Evolutionary conservation across 92 coral and sea anemone genomes (phyloP).

Genomic region (Metridium senile): DNA sequence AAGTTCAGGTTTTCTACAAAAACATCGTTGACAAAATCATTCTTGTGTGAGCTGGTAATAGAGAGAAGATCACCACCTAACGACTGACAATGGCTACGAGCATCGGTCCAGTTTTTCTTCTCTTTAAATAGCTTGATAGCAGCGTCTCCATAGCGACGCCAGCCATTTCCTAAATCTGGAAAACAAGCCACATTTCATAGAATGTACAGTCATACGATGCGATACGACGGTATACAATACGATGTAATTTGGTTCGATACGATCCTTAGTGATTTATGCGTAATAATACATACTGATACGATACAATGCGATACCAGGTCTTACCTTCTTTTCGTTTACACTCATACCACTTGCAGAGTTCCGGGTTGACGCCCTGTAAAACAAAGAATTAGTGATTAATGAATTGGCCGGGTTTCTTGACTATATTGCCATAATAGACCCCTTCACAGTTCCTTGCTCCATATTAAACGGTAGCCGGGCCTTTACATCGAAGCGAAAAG

Average conservation of each 20-base stretch:
- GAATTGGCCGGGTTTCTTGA: too few relatives aligned
- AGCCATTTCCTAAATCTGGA: constrained; percentile 4
- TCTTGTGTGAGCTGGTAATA: constrained; percentile 4
- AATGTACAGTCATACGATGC: too few relatives aligned
- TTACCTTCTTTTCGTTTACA: not conserved
- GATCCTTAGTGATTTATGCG: not conserved
- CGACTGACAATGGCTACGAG: not conserved
- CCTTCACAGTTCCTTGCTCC: too few relatives aligned
- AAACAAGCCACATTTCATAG: not conserved
- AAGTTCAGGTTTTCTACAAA: not conserved
- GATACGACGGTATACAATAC: not conserved
- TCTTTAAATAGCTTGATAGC: constrained; percentile 8
- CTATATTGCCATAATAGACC: too few relatives aligned
- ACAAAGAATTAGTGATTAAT: too few relatives aligned
- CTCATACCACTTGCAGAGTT: not conserved
- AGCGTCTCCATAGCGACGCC: not conserved
- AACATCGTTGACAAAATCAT: constrained; percentile 5
- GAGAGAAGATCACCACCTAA: constrained; percentile 3
- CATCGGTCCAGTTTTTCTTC: not conserved
- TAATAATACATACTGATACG: not conserved
- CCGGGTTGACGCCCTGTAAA: not conserved
- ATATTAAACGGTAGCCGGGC: too few relatives aligned
- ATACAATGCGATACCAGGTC: not conserved
- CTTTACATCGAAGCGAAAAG: too few relatives aligned
- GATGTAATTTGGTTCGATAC: not conserved